These are phyloP conservation scores for Notarius quadriscutis DNA, from an alignment of 2,113 vertebrate species.

Conservation along the genomic window DNA sequence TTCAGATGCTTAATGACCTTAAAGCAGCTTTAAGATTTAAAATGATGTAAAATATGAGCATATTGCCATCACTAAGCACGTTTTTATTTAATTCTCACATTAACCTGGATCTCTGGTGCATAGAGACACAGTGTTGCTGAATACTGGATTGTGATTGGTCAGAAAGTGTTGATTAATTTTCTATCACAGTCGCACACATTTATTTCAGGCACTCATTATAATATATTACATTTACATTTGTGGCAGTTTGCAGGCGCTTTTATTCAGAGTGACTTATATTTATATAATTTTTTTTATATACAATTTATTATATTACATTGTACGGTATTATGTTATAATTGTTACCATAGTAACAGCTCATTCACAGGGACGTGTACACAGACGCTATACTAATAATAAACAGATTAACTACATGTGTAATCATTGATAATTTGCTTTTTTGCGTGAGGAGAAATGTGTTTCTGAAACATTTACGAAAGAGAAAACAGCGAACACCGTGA, in stretches of 20 bases:
- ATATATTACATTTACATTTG: too few species aligned
- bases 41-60: background rate
- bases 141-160: background rate
- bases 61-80: background rate
- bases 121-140: background rate
- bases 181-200: background rate
- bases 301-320: too few species aligned
- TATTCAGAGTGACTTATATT: too few species aligned
- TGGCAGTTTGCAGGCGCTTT: too few species aligned
- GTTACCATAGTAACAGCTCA: background rate
- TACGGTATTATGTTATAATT: too few species aligned
- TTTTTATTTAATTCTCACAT: background rate
- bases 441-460: background rate
- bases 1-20: background rate
- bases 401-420: too few species aligned
- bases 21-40: background rate
- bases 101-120: too few species aligned
- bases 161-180: background rate
- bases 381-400: background rate
- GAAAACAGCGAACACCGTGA: background rate
- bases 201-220: background rate
- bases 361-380: background rate
- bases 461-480: background rate
- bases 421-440: background rate
- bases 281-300: too few species aligned